Evolutionary conservation across 2,888 invertebrate species (phyloP).

Genomic region (Acleris sparsana): DNA sequence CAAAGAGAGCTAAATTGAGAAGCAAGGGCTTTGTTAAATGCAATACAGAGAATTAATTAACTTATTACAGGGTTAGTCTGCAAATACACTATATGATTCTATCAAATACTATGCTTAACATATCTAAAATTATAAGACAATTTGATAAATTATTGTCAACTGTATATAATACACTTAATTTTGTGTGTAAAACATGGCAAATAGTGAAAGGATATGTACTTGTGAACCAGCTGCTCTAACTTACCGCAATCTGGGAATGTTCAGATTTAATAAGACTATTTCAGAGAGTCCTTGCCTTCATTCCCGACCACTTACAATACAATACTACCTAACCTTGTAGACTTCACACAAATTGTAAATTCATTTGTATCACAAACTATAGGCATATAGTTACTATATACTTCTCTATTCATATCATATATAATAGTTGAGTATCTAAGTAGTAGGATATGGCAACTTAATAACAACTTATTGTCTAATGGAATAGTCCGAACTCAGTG

Average conservation of each 20-base stretch:
- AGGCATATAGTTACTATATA: slow-evolving; percentile 73
- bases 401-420: slow-evolving; percentile 71
- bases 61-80: slow-evolving; percentile 12
- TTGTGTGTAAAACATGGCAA: slow-evolving; percentile 12
- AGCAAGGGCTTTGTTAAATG: slow-evolving; percentile 29
- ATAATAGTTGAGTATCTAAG: slow-evolving; percentile 80
- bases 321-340: slow-evolving; percentile 51
- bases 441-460: slow-evolving; percentile 82
- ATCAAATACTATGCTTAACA: slow-evolving; percentile 10
- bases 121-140: slow-evolving; percentile 7
- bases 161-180: slow-evolving; percentile 16
- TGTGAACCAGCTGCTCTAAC: slow-evolving; percentile 8
- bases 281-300: neutral
- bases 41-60: slow-evolving; percentile 2
- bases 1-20: slow-evolving; percentile 32
- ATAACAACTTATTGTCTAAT: slow-evolving; percentile 81
- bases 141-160: slow-evolving; percentile 25
- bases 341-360: slow-evolving; percentile 78
- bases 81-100: slow-evolving; percentile 6
- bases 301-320: slow-evolving; percentile 13
- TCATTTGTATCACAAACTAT: slow-evolving; percentile 82
- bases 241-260: slow-evolving; percentile 22
- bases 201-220: slow-evolving; percentile 23
- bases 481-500: slow-evolving; percentile 66
- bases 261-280: neutral